Evolutionary conservation across 1,140 invertebrate species (phyloP), one percentile per base, ranked within the genome.

Genomic region (Lutraria rhynchaena): DNA sequence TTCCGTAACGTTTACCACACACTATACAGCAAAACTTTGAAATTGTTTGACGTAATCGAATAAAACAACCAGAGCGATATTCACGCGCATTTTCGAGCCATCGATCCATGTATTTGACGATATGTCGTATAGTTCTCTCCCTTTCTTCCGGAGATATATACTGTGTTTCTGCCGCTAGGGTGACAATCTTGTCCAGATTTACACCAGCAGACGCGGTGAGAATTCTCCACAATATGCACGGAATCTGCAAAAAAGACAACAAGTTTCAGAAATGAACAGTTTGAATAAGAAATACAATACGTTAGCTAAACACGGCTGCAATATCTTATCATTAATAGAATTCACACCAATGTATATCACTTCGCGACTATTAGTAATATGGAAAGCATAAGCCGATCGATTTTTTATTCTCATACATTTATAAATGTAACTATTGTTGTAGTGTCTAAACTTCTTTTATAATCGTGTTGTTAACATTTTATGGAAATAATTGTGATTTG

Each of bases 141-240:
- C 91, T 60, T 24, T 91, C 88, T 82, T 92, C 91, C 3, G 91
- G 90, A 22, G 91, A 89, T 31, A 92, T 89, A 78, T 91, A 91
- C 41, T 91, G 90, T 15, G 91, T 92, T 63, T 91, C 90, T 24
- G 91, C 91, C 4, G 90, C 91, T 9, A 91, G 80, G 17, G 90
- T 90, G 29, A 92, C 89, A 37, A 92, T 91, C 73, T 90, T 90
- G 83, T 92, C 89, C 31, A 93, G 83, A 85, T 93, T 90, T 22
- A 93, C 92, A 9, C 93, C 93, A 9, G 93, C 93, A 15, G 93
- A 92, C 24, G 89, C 89, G n/a, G 93, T 92, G 15, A 94, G 85
- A 71, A 93, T 93, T 41, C 93, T 91, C 94, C 94, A 94, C 15
- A 94, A 84, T 24, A 94, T 92, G 78, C 93, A 93, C 0, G 90